A percentile compares a stretch with the other conserved stretches of the same genome.
Conservation (phyloP, 2,888 invertebrate genomes). For the Portevinia maculata region DNA sequence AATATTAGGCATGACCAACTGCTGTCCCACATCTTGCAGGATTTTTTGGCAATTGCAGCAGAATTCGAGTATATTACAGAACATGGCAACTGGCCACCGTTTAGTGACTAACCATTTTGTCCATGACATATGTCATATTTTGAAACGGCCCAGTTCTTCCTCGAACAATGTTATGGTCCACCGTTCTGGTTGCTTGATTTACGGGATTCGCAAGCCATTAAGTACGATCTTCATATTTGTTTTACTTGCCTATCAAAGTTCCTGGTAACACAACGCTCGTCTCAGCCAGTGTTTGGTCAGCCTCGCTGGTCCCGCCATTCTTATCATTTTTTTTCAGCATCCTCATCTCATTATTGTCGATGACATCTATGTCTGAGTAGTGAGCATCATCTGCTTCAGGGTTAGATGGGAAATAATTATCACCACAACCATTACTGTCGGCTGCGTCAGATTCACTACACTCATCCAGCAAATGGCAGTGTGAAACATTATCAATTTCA, state of each 20-base stretch:
- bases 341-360: background rate
- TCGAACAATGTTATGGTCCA: too few relatives aligned
- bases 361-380: conserved; percentile 17
- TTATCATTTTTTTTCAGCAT: conserved; percentile 2
- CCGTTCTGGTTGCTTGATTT: too few relatives aligned
- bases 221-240: too few relatives aligned
- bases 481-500: conserved; percentile 3
- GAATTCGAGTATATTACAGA: too few relatives aligned
- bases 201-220: too few relatives aligned
- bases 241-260: background rate
- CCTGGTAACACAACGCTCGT: conserved; percentile 5
- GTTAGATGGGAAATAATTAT: conserved; percentile 15
- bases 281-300: background rate
- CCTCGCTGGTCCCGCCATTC: background rate
- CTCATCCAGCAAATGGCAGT: conserved; percentile 21
- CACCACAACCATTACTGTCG: conserved; percentile 12
- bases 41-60: too few relatives aligned
- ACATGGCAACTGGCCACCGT: too few relatives aligned
- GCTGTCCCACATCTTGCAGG: too few relatives aligned
- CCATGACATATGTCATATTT: too few relatives aligned
- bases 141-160: too few relatives aligned
- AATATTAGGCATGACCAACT: too few relatives aligned
- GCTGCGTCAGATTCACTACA: conserved; percentile 5
- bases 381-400: conserved; percentile 8
- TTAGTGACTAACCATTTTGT: too few relatives aligned